Conservation (phyloP, 2,888 invertebrate genomes). For the Ichneumoninae sp. region DNA sequence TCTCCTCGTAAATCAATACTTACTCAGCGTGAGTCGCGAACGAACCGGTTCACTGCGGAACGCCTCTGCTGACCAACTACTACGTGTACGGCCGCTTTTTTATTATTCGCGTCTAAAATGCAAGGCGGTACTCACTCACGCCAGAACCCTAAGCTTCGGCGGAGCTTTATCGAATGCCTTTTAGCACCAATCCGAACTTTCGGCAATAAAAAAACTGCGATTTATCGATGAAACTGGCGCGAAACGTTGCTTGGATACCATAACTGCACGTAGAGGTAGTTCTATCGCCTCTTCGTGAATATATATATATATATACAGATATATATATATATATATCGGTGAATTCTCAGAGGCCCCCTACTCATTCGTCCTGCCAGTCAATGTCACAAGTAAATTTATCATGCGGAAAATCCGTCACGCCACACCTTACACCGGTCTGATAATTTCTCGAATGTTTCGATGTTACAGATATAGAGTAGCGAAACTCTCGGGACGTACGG, state of each 20-base stretch:
- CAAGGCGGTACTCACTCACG: not conserved
- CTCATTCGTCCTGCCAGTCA: not conserved
- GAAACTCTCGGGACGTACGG: not conserved
- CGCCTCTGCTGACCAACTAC: not conserved
- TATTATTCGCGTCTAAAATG: not conserved
- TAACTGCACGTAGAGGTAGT: not conserved
- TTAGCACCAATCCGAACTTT: not conserved
- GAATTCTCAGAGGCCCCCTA: too few species aligned
- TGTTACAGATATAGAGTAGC: not conserved
- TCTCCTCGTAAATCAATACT: conserved; percentile 10
- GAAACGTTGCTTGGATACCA: conserved; percentile 46
- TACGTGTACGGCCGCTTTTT: not conserved
- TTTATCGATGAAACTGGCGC: conserved; percentile 55
- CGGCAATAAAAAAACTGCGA: not conserved
- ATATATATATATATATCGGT: too few species aligned
- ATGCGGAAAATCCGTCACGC: not conserved
- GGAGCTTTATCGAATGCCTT: conserved; percentile 1
- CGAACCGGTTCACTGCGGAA: not conserved
- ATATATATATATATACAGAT: too few species aligned
- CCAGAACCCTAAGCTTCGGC: not conserved
- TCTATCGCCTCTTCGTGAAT: too few species aligned
- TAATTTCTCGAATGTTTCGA: not conserved
- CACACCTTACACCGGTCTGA: not conserved
- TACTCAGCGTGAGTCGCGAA: not conserved
- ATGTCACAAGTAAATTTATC: not conserved